Base-by-base conservation (phyloP, 2,888 invertebrate species). In the Polydrusus cervinus region DNA sequence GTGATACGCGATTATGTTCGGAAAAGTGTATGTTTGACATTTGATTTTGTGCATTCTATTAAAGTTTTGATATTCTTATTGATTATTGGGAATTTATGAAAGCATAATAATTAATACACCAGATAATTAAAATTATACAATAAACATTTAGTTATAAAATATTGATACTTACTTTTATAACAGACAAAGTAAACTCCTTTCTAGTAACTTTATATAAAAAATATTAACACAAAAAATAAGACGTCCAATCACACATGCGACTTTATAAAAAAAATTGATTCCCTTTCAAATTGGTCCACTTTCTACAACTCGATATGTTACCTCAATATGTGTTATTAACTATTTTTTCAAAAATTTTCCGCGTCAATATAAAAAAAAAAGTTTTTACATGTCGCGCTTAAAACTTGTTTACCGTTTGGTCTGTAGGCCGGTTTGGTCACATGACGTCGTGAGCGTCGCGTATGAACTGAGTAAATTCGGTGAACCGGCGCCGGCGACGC, bases 401-500 rank as follows among this genome's bases (percentile, higher is more conserved):
- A 25, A 47, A 25, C 8, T 43, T 43, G 40, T 62, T 45, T 43
- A 62, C 62, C 47, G 62, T 20, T 47, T 62, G 62, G 18, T 20
- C 18, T 25, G 43, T 25, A 25, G 25, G 45, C 43, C 53, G 53
- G 25, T 53, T 30, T 3, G 53, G 62, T 45, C 45, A 45, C 62
- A 43, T 45, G 53, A 45, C 62, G 45, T 62, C 53, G 10, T 13
- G 62, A 62, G 11, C 11, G 47, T 30, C 47, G 45, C 62, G 62
- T 20, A 47, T 62, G 18, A 47, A 62, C 62, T 62, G 47, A 62
- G 47, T n/a, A 47, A 45, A 62, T 62, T 62, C 47, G 62, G 47
- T 30, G 62, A 62, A 62, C 25, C 62, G 62, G 47, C 62, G 61
- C 18, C 16, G 40, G 9, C n/a, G 62, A 62, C 62, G 62, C 62